Conservation (phyloP, 2,888 invertebrate genomes). For the Trichopoda pennipes region DNA sequence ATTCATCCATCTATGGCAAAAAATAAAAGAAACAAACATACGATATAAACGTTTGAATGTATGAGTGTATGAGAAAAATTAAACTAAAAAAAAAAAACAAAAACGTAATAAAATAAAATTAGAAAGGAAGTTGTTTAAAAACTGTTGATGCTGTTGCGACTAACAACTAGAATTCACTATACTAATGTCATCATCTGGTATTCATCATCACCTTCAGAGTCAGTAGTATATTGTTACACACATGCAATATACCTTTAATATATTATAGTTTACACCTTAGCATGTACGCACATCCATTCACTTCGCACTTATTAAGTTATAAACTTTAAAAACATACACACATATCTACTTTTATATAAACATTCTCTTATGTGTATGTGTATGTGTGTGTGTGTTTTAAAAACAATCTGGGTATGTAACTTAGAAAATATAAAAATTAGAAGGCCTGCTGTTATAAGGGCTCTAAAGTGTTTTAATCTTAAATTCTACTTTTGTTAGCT, state of each 20-base stretch:
- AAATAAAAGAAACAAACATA: background rate
- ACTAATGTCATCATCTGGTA: slow-evolving; percentile 67
- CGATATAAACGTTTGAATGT: slow-evolving; percentile 27
- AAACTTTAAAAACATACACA: slow-evolving; percentile 33
- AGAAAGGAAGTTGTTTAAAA: slow-evolving; percentile 61
- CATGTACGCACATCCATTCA: background rate
- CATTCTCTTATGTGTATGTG: too few species aligned
- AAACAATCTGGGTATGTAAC: background rate
- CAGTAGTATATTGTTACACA: background rate
- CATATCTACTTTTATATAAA: slow-evolving; percentile 7
- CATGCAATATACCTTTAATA: slow-evolving; percentile 34
- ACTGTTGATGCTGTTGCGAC: slow-evolving; percentile 37
- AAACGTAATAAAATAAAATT: slow-evolving; percentile 38
- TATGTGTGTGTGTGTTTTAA: slow-evolving; percentile 4
- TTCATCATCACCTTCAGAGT: slow-evolving; percentile 55
- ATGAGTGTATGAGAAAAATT: background rate
- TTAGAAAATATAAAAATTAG: background rate
- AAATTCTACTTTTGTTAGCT: too few species aligned
- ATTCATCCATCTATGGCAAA: slow-evolving; percentile 9
- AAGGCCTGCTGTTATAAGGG: background rate
- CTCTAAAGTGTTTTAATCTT: too few species aligned
- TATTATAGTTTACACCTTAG: slow-evolving; percentile 36
- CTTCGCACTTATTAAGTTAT: slow-evolving; percentile 25
- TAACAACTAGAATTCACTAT: slow-evolving; percentile 46
- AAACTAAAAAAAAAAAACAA: slow-evolving; percentile 3